Conservation (phyloP, 2,888 invertebrate species). For the Alviniconcha strummeri region DNA sequence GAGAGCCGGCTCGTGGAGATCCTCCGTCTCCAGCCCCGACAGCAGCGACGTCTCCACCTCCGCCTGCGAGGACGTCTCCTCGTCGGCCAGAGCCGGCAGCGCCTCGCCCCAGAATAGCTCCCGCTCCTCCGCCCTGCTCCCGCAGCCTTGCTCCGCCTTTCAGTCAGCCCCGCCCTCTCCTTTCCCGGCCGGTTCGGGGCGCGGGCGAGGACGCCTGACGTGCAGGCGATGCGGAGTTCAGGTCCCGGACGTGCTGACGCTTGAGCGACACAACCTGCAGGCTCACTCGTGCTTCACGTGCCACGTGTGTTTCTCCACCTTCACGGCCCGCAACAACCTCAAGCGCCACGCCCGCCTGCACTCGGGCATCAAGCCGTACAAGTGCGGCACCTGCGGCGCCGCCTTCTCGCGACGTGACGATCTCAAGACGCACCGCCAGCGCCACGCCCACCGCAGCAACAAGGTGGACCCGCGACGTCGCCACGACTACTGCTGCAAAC, state of each 20-base stretch:
- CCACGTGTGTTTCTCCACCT: slow-evolving; percentile 55
- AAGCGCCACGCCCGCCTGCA: slow-evolving; percentile 61
- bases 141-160: background rate
- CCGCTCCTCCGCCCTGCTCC: background rate
- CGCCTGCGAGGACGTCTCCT: background rate
- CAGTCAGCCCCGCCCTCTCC: background rate
- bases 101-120: background rate
- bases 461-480: slow-evolving; percentile 52
- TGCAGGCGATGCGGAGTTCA: slow-evolving; percentile 55
- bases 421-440: slow-evolving; percentile 59
- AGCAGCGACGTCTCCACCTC: slow-evolving; percentile 9
- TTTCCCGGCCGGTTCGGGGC: background rate
- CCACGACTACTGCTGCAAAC: slow-evolving; percentile 52
- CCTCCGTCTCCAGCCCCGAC: slow-evolving; percentile 8
- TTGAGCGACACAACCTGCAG: slow-evolving; percentile 55
- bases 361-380: slow-evolving; percentile 59
- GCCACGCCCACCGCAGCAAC: slow-evolving; percentile 48
- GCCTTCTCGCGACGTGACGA: slow-evolving; percentile 62
- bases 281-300: slow-evolving; percentile 58
- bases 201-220: slow-evolving; percentile 35
- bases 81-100: slow-evolving; percentile 1
- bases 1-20: background rate
- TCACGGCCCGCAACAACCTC: slow-evolving; percentile 61
- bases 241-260: slow-evolving; percentile 45
- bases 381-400: slow-evolving; percentile 54